Base-by-base conservation (phyloP, 2,888 invertebrate genomes). In the Lasius fuliginosus region DNA sequence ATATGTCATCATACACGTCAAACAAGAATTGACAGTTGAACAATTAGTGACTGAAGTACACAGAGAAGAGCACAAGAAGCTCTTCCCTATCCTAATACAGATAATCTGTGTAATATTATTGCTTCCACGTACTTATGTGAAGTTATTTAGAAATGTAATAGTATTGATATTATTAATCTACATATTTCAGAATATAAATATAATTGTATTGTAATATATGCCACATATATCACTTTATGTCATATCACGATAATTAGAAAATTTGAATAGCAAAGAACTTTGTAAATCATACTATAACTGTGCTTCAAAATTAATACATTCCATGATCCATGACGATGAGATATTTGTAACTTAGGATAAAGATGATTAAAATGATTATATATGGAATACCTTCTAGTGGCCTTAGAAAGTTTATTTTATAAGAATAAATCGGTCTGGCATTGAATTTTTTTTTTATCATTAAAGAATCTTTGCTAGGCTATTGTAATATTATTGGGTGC, bases 321-420 rank as follows among this genome's bases (percentile, higher is more conserved):
- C 40, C 56, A 62, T 36, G n/a, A 12, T 84, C 65, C 56, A 71
- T 68, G 23, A 79, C 27, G 56, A 69, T 77, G 77, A 84, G 49
- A 84, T 18, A 36, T 67, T 74, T 33, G 40, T 87, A 73, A 71
- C 60, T 87, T 77, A 65, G 46, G 18, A 81, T 73, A 49, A 83
- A 74, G 40, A 89, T 85, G 82, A 85, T 74, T 82, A 30, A 71
- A 82, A 83, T 62, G 9, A 83, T 85, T 86, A 62, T 81, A 18
- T 67, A n/a, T 67, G 85, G 85, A 87, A 85, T 89, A 91, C 88
- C 85, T 53, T 53, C 88, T 91, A 92, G 89, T 89, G 92, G 91
- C 92, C 92, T 92, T 92, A 91, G 91, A 91, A 88, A 85, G 86
- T 82, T 89, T 53, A 88, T 83, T 86, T 86, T 87, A 62, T 89